Base-by-base conservation (phyloP, 2,888 invertebrate species). In the Clusia tigrina region DNA sequence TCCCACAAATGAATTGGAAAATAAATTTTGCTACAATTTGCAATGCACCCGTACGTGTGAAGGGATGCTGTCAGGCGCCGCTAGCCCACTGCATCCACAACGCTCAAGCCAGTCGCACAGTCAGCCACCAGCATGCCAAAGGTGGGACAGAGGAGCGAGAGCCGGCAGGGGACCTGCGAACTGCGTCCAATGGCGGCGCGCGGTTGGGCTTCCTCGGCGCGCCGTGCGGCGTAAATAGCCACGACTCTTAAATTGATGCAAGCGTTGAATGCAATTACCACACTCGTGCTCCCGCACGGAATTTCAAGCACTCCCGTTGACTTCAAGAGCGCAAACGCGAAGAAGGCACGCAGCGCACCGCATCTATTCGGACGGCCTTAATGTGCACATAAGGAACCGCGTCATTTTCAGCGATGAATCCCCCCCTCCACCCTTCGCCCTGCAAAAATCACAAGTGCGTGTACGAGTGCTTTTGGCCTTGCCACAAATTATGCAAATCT, bases 1-100 rank as follows among this genome's bases (percentile, higher is more conserved):
- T n/a, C 48, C 5, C 20, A 20, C 61, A 67, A 67, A 67, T 67
- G 67, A 67, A 67, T 67, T 67, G 65, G 62, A 61, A 67, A 67
- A 65, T 63, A 67, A 67, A 65, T 67, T 65, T 60, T 61, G 65
- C 63, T 61, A 59, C 67, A 67, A 67, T 67, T 67, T 67, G 67
- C 32, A 63, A 65, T n/a, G n/a, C n/a, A n/a, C n/a, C n/a, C 61
- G 67, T 55, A 65, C 67, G 67, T 67, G 65, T 60, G 20, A 15
- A 38, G 10, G 17, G 38, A 20, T n/a, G 18, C 18, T 10, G 18
- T 24, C 18, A 22, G 18, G 23, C 32, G 10, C 22, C 20, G 26
- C 15, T n/a, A 42, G 42, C 42, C 10, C n/a, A 15, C n/a, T 15
- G 42, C 42, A 42, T n/a, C 42, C 6, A 32, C 6, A n/a, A n/a